Evolutionary conservation across 2,113 vertebrate genomes (phyloP).

Genomic region (Percina caprodes): DNA sequence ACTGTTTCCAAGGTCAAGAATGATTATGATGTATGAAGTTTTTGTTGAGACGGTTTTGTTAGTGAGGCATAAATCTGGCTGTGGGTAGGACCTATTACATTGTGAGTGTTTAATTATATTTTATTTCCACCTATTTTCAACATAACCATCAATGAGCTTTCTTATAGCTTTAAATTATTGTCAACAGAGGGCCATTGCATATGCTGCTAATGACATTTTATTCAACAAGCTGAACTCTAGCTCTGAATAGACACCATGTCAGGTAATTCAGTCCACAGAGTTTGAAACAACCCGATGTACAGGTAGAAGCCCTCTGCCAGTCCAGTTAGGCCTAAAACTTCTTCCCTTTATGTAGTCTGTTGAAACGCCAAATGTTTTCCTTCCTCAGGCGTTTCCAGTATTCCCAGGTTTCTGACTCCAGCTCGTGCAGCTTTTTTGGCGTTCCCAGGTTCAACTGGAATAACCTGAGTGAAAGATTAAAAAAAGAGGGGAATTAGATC

Average conservation of each 20-base stretch:
- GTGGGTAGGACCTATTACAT: neutral
- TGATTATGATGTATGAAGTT: neutral
- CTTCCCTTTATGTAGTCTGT: conserved; percentile 87
- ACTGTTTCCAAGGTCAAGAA: neutral
- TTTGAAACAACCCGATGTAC: neutral
- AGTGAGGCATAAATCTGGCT: neutral
- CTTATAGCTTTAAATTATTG: neutral
- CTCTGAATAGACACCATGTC: neutral
- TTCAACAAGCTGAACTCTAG: conserved; percentile 1
- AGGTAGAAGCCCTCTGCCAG: neutral
- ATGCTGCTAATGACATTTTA: neutral
- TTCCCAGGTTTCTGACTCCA: conserved; percentile 82
- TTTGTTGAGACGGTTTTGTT: neutral
- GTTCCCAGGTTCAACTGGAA: conserved; percentile 88
- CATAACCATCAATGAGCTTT: neutral
- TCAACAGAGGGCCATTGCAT: neutral
- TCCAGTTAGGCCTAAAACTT: conserved; percentile 79
- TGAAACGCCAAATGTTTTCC: conserved; percentile 88
- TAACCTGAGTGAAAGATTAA: conserved; percentile 82
- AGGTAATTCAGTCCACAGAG: conserved; percentile 12
- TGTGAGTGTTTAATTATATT: neutral
- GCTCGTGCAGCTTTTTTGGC: conserved; percentile 85
- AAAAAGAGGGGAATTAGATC: neutral
- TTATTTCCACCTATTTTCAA: neutral
- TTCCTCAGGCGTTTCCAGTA: conserved; percentile 92